Base-by-base conservation (phyloP, 2,888 invertebrate genomes). In the Brachylomia viminalis region DNA sequence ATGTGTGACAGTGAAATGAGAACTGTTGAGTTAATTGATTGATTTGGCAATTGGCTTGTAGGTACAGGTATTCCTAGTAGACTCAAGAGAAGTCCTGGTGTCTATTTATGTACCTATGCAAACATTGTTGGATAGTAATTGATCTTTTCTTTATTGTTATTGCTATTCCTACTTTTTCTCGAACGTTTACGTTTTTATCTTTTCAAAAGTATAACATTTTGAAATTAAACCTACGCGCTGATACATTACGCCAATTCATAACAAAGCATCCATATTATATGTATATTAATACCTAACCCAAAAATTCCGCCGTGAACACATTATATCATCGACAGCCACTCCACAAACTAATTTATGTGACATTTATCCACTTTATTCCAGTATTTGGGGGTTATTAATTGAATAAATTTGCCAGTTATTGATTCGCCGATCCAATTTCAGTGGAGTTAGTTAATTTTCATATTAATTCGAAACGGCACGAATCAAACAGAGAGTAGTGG, bases 331-430 rank as follows among this genome's bases (percentile, higher is more conserved):
- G 85, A 82, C 80, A 87, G 59, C 74, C 79, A 82, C 79, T 84
- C 87, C 83, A 76, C 86, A 78, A 87, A 89, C 87, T 89, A 90
- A 90, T 91, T 90, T 91, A 91, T 88, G 87, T 87, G 87, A 90
- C 90, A 86, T 89, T 90, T 90, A 90, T 88, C 88, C 88, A 86
- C 80, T 88, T 89, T 87, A 89, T 87, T 86, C 83, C 85, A 81
- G 72, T 82, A 70, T 82, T 85, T 81, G 71, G 75, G 76, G 78
- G 86, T 88, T 90, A 90, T 89, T 90, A 91, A 90, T 90, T 90
- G 87, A 86, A 90, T 88, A 88, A 88, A 88, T 89, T 89, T 85
- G 71, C 66, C 73, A 71, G 73, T 83, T 89, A 90, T 89, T 88
- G 89, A 90, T 88, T 88, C 77, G 75, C 69, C 74, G 80, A 79